phyloP scores from a whole-genome alignment of 1,140 invertebrate genomes.

The Neotoxoptera formosana region DNA sequence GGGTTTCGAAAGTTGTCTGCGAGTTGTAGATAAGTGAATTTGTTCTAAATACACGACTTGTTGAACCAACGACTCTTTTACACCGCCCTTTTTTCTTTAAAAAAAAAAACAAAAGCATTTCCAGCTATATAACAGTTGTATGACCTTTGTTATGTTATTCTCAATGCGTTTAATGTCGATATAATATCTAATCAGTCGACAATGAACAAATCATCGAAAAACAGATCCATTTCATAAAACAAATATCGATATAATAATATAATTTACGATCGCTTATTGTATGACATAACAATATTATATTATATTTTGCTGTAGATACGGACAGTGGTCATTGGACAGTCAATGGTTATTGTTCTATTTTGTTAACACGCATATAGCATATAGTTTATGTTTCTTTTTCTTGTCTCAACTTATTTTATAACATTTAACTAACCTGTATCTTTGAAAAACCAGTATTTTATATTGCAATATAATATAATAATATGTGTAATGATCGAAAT shows the following conservation, averaged over 20 bases:
- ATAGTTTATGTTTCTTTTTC: conserved; percentile 4
- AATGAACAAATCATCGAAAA: background rate
- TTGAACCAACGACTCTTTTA: background rate
- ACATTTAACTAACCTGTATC: background rate
- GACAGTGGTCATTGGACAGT: background rate
- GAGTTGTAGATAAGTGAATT: background rate
- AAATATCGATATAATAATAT: background rate
- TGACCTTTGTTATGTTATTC: background rate
- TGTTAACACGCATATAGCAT: background rate
- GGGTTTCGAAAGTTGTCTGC: background rate
- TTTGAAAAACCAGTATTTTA: conserved; percentile 14
- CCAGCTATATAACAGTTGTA: background rate
- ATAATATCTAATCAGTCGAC: background rate
- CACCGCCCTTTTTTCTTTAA: background rate
- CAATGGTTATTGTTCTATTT: background rate
- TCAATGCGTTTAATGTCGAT: background rate
- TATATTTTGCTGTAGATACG: background rate
- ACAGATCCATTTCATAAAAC: background rate
- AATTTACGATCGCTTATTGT: no score
- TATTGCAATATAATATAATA: background rate
- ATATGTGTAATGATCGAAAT: background rate
- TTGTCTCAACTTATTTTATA: background rate
- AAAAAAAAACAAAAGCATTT: background rate
- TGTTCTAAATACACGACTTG: background rate
- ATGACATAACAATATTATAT: background rate